These are phyloP conservation scores for Hetaerina titia DNA, from an alignment of 2,888 invertebrate species.

Conservation along the genomic window DNA sequence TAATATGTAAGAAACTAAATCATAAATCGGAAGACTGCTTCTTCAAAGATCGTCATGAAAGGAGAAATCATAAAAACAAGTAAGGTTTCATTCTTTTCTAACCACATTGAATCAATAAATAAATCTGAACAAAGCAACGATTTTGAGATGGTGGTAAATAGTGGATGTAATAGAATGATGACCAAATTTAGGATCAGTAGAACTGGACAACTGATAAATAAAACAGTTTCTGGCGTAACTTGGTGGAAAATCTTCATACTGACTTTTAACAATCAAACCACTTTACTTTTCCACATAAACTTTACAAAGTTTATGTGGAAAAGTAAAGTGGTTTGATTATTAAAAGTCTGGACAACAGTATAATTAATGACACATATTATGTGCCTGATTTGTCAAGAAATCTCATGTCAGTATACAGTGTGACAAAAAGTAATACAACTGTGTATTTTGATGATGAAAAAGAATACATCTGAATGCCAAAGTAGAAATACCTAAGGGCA, in stretches of 20 bases:
- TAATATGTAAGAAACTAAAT: neutral
- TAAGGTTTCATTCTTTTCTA: too few relatives aligned
- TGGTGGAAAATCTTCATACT: too few relatives aligned
- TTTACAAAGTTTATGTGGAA: too few relatives aligned
- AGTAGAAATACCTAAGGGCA: neutral
- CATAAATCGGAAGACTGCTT: neutral
- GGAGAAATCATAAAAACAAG: neutral
- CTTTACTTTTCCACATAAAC: too few relatives aligned
- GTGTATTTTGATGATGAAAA: neutral
- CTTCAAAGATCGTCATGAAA: neutral
- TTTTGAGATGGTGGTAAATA: neutral
- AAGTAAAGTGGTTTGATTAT: too few relatives aligned
- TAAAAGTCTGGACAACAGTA: too few relatives aligned
- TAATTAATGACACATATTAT: neutral
- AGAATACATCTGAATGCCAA: neutral
- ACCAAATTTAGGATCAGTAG: neutral
- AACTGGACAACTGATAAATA: slow-evolving; percentile 22
- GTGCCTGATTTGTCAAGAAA: neutral
- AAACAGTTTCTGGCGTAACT: too few relatives aligned
- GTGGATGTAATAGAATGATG: neutral
- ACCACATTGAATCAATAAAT: neutral
- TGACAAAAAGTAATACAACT: neutral
- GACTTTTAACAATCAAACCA: too few relatives aligned
- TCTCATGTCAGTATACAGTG: neutral
- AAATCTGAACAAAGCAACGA: neutral